phyloP scores from a whole-genome alignment of 2,113 vertebrate species.

The Zosterops pallidus region DNA sequence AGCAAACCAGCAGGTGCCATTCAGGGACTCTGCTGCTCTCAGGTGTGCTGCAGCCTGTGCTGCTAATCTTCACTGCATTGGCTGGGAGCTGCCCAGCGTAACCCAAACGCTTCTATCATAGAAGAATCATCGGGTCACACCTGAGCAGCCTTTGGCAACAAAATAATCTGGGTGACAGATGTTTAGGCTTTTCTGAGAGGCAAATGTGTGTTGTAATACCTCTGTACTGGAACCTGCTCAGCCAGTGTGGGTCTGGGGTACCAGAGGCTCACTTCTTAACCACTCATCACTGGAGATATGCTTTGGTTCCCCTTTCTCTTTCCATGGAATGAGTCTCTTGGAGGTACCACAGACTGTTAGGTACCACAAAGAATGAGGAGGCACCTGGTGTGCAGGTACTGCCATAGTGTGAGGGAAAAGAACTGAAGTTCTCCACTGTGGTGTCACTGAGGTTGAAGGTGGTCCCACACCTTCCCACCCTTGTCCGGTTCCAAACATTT shows the following conservation, averaged over 20 bases:
- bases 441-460: neutral
- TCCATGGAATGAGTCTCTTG: neutral
- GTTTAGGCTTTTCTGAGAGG: neutral
- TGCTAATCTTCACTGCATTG: neutral
- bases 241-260: neutral
- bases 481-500: neutral
- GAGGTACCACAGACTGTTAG: neutral
- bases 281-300: rapidly evolving
- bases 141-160: neutral
- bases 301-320: neutral
- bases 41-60: neutral
- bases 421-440: neutral
- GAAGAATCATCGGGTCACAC: neutral
- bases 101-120: neutral
- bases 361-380: neutral
- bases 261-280: neutral
- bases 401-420: neutral
- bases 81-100: neutral
- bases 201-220: neutral
- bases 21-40: neutral
- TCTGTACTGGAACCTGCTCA: neutral
- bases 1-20: neutral
- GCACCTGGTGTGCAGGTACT: neutral
- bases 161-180: neutral
- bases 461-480: neutral